These are phyloP conservation scores for Holothuria glaberrima DNA, from an alignment of 35 echinoderm and acorn worm genomes.

Conservation along the genomic window DNA sequence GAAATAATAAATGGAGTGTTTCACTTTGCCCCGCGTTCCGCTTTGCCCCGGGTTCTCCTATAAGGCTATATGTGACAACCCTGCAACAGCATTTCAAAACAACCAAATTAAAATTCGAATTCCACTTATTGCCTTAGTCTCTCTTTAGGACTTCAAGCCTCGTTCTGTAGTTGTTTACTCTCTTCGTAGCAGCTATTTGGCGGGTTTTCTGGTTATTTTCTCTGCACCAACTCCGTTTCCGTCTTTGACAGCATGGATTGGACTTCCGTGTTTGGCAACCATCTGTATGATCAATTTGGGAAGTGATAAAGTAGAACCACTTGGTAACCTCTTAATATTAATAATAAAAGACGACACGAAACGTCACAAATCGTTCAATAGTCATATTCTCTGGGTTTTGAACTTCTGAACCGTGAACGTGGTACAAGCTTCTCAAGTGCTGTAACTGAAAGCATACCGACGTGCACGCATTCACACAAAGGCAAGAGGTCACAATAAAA, in stretches of 20 bases:
- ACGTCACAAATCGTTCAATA: too few species aligned
- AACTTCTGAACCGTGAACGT: too few species aligned
- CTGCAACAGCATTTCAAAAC: neutral
- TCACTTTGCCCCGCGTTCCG: too few species aligned
- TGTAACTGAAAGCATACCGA: too few species aligned
- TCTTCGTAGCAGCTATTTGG: constrained; percentile 1
- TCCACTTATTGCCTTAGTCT: neutral
- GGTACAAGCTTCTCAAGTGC: too few species aligned
- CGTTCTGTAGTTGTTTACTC: constrained; percentile 5
- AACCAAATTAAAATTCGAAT: constrained; percentile 13
- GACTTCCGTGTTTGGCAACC: constrained; percentile 3
- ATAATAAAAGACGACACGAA: too few species aligned
- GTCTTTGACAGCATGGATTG: constrained; percentile 5
- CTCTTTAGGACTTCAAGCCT: constrained; percentile 6
- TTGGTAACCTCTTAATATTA: too few species aligned
- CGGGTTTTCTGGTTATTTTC: neutral
- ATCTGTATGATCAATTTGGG: too few species aligned
- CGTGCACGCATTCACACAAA: too few species aligned
- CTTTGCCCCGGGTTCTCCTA: constrained; percentile 1
- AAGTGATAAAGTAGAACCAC: too few species aligned
- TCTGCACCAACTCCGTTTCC: constrained; percentile 8
- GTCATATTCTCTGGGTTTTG: too few species aligned
- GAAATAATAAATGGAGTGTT: constrained; percentile 23
- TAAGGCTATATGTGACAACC: constrained; percentile 11
- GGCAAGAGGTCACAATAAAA: too few species aligned